Percentiles rank a stretch among this genome's conserved stretches.
phyloP scores from a whole-genome alignment of 2,113 vertebrate genomes.

The Anser cygnoides region DNA sequence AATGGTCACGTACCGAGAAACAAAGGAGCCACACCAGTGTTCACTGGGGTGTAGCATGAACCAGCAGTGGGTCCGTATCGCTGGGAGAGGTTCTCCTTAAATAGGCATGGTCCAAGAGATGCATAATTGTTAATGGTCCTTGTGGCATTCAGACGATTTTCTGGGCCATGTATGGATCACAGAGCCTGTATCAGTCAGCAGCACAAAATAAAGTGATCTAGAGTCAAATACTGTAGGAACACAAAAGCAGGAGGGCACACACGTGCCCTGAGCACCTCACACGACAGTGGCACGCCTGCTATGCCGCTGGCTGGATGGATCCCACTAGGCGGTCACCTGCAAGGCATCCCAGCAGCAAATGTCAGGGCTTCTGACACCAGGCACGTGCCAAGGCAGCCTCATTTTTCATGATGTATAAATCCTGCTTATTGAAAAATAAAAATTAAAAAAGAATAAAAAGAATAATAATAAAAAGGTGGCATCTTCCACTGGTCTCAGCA shows the following conservation, averaged over 20 bases:
- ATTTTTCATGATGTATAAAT: background rate
- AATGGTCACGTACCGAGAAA: background rate
- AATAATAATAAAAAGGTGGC: background rate
- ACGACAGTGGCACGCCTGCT: background rate
- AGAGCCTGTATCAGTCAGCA: background rate
- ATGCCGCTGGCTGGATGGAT: background rate
- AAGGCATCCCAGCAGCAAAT: background rate
- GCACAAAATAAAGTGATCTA: background rate
- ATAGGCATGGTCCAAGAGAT: background rate
- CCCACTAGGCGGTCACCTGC: background rate
- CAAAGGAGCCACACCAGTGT: background rate
- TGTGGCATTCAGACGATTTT: background rate
- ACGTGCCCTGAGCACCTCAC: background rate
- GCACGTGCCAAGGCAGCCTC: background rate
- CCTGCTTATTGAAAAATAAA: background rate
- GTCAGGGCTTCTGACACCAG: background rate
- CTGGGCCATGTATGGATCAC: background rate
- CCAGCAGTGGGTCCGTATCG: background rate
- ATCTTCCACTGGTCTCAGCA: background rate
- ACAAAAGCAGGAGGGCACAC: accelerated
- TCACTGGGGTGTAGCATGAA: background rate
- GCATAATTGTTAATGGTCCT: background rate
- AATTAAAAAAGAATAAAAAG: background rate
- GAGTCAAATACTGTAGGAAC: accelerated
- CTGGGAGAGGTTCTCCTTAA: background rate